Conservation (phyloP, 1,140 invertebrate genomes). For the Calephelis virginiensis region DNA sequence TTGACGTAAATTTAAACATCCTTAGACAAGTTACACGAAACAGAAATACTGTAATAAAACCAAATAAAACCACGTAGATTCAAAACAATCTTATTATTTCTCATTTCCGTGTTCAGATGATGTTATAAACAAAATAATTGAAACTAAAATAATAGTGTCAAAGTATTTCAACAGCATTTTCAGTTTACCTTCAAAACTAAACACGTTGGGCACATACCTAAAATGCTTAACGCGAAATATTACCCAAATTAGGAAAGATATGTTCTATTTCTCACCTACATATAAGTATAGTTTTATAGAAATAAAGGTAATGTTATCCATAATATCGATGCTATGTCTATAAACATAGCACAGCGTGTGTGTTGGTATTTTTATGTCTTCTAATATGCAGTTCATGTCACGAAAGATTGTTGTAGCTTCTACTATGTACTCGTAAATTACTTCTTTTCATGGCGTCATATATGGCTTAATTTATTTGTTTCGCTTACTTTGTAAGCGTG, state of each 20-base stretch:
- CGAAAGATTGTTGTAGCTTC: slow-evolving; percentile 2
- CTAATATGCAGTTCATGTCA: slow-evolving; percentile 20
- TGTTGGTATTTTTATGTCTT: slow-evolving; percentile 35
- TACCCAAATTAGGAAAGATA: slow-evolving; percentile 26
- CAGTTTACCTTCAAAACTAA: background rate
- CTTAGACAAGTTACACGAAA: no score
- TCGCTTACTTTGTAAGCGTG: slow-evolving; percentile 1
- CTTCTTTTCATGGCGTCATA: background rate
- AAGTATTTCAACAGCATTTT: no score
- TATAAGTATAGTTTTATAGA: background rate
- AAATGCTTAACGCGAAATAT: slow-evolving; percentile 30
- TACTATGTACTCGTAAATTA: background rate
- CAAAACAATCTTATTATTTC: no score
- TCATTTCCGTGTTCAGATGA: no score
- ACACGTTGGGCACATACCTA: slow-evolving; percentile 2
- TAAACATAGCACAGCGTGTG: slow-evolving; percentile 20
- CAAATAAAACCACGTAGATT: no score
- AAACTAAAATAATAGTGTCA: no score
- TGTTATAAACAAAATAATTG: no score
- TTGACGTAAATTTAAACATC: no score
- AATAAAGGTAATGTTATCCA: background rate
- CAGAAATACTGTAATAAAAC: no score
- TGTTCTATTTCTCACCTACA: slow-evolving; percentile 26
- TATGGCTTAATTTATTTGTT: background rate
- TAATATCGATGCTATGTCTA: slow-evolving; percentile 21